Evolutionary conservation across 2,797 vertebrate species (phyloP).

Genomic region (Halcyon badia): DNA sequence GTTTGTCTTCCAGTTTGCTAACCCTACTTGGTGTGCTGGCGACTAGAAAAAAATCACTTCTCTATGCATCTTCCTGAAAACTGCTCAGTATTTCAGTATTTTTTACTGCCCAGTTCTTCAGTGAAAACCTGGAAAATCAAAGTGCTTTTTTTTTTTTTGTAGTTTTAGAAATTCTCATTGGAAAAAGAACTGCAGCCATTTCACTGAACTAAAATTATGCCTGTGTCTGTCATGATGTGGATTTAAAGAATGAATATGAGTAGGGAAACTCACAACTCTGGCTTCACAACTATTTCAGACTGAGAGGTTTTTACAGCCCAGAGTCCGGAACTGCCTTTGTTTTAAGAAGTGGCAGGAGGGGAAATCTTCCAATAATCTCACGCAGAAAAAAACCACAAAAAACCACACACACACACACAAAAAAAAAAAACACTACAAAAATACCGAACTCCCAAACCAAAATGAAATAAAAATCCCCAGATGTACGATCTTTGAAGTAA

Average conservation of each 20-base stretch:
- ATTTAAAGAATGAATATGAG: not conserved
- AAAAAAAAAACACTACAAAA: not conserved
- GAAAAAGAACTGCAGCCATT: not conserved
- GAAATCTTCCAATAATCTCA: not conserved
- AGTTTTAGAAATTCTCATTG: not conserved
- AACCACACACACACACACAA: not conserved
- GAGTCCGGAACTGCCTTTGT: not conserved
- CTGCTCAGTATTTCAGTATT: not conserved
- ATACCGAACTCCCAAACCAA: not conserved
- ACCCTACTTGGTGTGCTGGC: not conserved
- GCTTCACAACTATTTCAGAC: not conserved
- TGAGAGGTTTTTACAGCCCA: not conserved
- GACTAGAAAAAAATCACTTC: not conserved
- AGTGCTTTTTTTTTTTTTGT: not conserved
- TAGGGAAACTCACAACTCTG: not conserved
- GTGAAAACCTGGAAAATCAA: not conserved
- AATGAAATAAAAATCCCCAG: not conserved
- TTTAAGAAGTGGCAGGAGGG: not conserved
- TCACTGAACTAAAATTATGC: not conserved
- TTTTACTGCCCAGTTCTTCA: not conserved
- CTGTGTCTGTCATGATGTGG: not conserved
- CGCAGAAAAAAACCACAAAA: not conserved
- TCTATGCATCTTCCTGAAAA: not conserved
- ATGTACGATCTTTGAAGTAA: not conserved
- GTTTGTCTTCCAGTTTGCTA: not conserved